Percentiles rank a stretch among this genome's conserved stretches.
Evolutionary conservation across 1,140 invertebrate species (phyloP).

Genomic region (Pseudobourletiella spinata): DNA sequence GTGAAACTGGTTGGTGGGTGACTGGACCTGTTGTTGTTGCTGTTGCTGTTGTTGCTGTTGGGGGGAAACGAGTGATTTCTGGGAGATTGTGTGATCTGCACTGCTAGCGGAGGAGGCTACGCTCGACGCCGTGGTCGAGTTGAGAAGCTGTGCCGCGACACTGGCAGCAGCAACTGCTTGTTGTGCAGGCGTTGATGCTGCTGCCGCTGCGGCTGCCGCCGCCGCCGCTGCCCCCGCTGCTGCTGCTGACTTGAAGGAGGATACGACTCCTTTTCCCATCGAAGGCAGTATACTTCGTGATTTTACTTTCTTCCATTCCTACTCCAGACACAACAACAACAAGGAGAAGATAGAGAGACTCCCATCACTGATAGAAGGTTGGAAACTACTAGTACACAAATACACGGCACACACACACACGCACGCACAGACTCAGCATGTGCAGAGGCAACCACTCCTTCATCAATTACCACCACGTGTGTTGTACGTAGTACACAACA

Average conservation of each 20-base stretch:
- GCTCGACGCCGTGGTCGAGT: neutral
- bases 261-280: slow-evolving; percentile 26
- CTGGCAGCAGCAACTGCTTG: slow-evolving; percentile 11
- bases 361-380: too few species aligned
- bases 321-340: neutral
- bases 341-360: neutral
- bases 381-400: neutral
- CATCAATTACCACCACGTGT: too few species aligned
- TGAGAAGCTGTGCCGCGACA: slow-evolving; percentile 7
- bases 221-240: slow-evolving; percentile 10
- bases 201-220: slow-evolving; percentile 12
- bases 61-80: neutral
- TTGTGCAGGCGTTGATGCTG: neutral
- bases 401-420: neutral
- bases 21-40: neutral
- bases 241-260: slow-evolving; percentile 20
- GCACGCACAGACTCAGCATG: neutral
- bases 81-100: neutral
- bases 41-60: too few species aligned
- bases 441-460: too few species aligned
- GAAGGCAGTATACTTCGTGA: slow-evolving; percentile 29
- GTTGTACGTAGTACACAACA: too few species aligned
- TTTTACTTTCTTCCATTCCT: slow-evolving; percentile 35
- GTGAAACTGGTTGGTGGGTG: neutral
- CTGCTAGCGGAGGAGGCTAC: neutral